These are phyloP conservation scores for Microctenopoma steveboyesi DNA, from an alignment of 2,797 vertebrate species.

Conservation along the genomic window DNA sequence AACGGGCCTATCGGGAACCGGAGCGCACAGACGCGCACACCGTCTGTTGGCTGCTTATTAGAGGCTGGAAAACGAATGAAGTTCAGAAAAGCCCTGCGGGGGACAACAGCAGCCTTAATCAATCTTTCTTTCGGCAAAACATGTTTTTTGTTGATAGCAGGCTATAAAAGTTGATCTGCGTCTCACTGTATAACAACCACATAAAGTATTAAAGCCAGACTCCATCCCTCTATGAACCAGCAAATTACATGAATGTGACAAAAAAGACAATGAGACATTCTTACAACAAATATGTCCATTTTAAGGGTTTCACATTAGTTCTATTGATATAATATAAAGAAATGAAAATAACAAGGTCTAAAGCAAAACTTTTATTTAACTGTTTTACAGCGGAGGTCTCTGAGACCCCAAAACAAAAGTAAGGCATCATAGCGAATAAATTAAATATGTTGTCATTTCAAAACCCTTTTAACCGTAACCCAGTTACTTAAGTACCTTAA, in stretches of 20 bases:
- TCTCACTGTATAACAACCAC: too few species aligned
- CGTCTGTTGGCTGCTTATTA: slow-evolving; percentile 36
- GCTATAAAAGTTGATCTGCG: neutral
- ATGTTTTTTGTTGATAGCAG: neutral
- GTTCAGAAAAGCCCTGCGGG: slow-evolving; percentile 36
- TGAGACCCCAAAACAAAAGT: too few species aligned
- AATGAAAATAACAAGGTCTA: neutral
- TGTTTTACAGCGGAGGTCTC: too few species aligned
- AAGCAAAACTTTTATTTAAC: too few species aligned
- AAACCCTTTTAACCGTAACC: too few species aligned
- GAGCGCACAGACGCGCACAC: slow-evolving; percentile 76
- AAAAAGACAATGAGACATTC: neutral
- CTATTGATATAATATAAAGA: too few species aligned
- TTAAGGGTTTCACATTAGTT: too few species aligned
- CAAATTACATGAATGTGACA: neutral
- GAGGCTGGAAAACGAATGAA: slow-evolving; percentile 45
- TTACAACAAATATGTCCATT: neutral
- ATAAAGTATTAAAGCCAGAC: neutral
- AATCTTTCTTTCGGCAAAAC: slow-evolving; percentile 1
- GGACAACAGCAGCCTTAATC: slow-evolving; percentile 17
- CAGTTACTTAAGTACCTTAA: too few species aligned
- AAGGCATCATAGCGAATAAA: too few species aligned
- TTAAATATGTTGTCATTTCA: too few species aligned
- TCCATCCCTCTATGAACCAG: neutral
- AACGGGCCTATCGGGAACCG: slow-evolving; percentile 76